phyloP scores from a whole-genome alignment of 1,140 invertebrate genomes.

The Colletes gigas region DNA sequence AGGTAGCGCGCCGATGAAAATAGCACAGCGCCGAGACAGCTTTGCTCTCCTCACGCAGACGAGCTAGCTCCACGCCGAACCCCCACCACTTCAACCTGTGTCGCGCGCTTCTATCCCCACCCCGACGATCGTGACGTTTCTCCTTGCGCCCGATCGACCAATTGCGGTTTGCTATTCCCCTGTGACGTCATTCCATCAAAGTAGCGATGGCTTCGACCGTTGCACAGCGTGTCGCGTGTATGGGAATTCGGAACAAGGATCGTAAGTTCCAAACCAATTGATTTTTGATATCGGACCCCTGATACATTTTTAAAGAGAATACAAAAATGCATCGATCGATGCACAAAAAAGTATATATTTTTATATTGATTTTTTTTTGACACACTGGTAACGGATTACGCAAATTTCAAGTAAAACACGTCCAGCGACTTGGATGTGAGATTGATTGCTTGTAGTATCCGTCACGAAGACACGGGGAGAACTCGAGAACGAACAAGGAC shows the following conservation, averaged over 20 bases:
- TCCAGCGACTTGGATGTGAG: not conserved
- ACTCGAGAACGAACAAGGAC: conserved; percentile 15
- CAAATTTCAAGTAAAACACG: not conserved
- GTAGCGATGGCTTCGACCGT: not conserved
- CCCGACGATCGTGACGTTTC: not conserved
- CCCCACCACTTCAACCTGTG: not conserved
- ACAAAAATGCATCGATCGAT: too few species aligned
- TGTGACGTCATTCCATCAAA: conserved; percentile 44
- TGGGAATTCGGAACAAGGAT: conserved; percentile 12
- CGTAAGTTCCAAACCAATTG: too few species aligned
- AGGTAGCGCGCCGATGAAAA: conserved; percentile 72
- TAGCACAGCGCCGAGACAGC: conserved; percentile 73
- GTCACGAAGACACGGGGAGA: conserved; percentile 8
- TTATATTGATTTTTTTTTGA: too few species aligned
- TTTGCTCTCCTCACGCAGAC: conserved; percentile 24
- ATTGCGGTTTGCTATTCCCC: not conserved
- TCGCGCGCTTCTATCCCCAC: conserved; percentile 10
- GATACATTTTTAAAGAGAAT: too few species aligned
- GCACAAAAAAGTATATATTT: too few species aligned
- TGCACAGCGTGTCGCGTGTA: too few species aligned
- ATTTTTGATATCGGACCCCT: too few species aligned
- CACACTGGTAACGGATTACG: too few species aligned
- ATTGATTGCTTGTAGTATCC: not conserved
- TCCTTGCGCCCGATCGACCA: not conserved
- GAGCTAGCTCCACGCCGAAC: not conserved